Evolutionary conservation across 2,888 invertebrate genomes (phyloP).

Genomic region (Malachius bipustulatus): DNA sequence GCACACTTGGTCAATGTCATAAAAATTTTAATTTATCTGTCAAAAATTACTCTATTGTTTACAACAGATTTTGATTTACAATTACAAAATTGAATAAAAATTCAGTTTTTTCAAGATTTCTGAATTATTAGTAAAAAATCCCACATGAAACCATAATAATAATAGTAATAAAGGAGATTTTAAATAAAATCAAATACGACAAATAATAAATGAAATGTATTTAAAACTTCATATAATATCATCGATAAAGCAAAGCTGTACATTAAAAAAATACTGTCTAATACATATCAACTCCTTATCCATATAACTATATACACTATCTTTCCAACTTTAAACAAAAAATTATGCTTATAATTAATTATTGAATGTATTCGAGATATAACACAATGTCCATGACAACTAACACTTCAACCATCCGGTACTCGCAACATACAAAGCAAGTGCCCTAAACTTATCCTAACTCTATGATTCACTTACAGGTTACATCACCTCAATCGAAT

Average conservation of each 20-base stretch:
- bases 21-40: no score
- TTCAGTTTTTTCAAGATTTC: no score
- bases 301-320: slow-evolving; percentile 29
- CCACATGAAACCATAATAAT: no score
- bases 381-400: neutral
- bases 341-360: slow-evolving; percentile 28
- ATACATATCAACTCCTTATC: slow-evolving; percentile 31
- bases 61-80: no score
- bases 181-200: neutral
- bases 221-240: slow-evolving; percentile 14
- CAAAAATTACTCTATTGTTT: no score
- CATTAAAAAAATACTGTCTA: slow-evolving; percentile 38
- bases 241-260: slow-evolving; percentile 38
- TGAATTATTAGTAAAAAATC: no score
- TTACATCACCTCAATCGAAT: no score
- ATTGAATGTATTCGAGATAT: slow-evolving; percentile 27
- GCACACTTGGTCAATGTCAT: no score
- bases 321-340: slow-evolving; percentile 22
- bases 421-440: slow-evolving; percentile 23
- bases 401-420: neutral
- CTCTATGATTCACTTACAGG: no score
- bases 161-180: no score
- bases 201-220: neutral
- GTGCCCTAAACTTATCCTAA: no score
- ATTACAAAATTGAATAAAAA: no score